Conservation (phyloP, 2,113 vertebrate genomes). For the Scytalopus superciliaris region DNA sequence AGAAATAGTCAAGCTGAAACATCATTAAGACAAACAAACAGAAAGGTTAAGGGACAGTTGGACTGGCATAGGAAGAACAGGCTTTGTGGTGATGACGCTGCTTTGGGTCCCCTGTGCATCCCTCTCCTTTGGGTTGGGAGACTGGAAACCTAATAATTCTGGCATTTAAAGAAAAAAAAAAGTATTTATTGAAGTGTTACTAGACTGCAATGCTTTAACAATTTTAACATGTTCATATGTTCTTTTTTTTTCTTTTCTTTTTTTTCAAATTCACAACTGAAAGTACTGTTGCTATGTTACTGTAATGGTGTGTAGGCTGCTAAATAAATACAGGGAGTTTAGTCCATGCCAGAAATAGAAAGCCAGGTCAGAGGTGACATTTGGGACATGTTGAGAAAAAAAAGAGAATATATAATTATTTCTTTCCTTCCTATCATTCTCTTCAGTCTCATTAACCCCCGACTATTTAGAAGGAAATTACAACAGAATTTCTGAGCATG, state of each 20-base stretch:
- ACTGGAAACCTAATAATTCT: background rate
- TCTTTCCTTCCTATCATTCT: constrained; percentile 59
- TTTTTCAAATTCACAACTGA: constrained; percentile 41
- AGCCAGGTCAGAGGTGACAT: constrained; percentile 63
- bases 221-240: constrained; percentile 9
- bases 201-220: background rate
- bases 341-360: constrained; percentile 66
- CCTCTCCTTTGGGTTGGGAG: background rate
- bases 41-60: background rate
- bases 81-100: background rate
- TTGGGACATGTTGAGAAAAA: constrained; percentile 48
- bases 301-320: constrained; percentile 65
- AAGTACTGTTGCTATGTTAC: constrained; percentile 69
- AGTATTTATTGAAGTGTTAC: constrained; percentile 1
- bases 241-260: background rate
- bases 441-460: constrained; percentile 19
- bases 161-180: background rate
- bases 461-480: constrained; percentile 33
- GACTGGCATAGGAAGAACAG: background rate
- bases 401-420: constrained; percentile 47
- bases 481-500: background rate
- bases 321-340: constrained; percentile 68
- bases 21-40: background rate
- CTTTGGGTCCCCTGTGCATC: background rate
- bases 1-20: background rate